A percentile compares a stretch with the other conserved stretches of the same genome.
Evolutionary conservation across 2,888 invertebrate genomes (phyloP).

Genomic region (Ennomos erosarius): DNA sequence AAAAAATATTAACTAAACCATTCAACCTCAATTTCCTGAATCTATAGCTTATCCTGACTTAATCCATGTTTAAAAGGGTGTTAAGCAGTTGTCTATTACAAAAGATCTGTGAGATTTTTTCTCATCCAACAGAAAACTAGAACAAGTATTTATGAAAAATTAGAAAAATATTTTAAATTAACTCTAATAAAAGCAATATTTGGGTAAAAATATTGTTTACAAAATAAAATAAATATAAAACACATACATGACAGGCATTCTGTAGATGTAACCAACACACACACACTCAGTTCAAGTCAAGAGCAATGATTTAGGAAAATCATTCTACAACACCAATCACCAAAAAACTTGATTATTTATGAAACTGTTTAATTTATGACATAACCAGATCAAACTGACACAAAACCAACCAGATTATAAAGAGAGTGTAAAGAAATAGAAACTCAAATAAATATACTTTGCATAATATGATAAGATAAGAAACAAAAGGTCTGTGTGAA

Average conservation of each 20-base stretch:
- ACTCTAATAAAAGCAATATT: not conserved
- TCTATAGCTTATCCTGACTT: no score
- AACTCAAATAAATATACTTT: conserved; percentile 21
- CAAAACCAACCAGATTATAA: conserved; percentile 35
- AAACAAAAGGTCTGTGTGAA: conserved; percentile 24
- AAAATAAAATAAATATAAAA: not conserved
- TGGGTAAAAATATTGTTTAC: not conserved
- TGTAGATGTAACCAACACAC: not conserved
- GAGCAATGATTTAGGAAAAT: not conserved
- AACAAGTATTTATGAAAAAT: conserved; percentile 21
- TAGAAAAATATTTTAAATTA: not conserved
- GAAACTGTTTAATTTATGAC: conserved; percentile 10
- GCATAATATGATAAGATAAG: conserved; percentile 28
- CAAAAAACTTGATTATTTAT: not conserved
- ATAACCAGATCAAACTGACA: conserved; percentile 15
- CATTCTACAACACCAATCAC: conserved; percentile 2
- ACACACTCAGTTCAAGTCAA: not conserved
- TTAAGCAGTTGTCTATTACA: no score
- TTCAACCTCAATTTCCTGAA: no score
- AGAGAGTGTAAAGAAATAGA: conserved; percentile 4
- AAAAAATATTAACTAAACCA: no score
- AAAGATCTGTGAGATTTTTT: no score
- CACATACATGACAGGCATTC: conserved; percentile 24
- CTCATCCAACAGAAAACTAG: not conserved
- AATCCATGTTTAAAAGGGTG: no score